Base-by-base conservation (phyloP, 2,797 vertebrate genomes). In the Rhinichthys osculus region DNA sequence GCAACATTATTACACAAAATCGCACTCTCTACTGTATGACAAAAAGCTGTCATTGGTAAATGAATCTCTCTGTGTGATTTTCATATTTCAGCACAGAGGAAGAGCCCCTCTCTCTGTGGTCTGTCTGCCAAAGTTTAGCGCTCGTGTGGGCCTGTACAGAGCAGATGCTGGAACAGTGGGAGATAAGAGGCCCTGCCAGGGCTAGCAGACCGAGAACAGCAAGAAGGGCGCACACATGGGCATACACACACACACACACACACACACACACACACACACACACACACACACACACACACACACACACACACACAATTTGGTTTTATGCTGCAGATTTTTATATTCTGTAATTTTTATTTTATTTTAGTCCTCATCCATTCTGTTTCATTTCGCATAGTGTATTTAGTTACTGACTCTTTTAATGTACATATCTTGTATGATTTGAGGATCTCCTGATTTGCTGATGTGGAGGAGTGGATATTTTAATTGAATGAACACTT, bases 401-500 rank as follows among this genome's bases (percentile, higher is more conserved):
- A 23, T 80, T 66, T 67, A 33, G 6, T 16, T 11, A 80, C 42
- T 67, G 19, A 33, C 59, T 30, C n/a, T 67, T 80, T 23, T 66
- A 50, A 38, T 11, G 47, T 59, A 19, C 40, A 57, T 42, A 9
- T 42, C 21, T 38, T 27, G 1, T 5, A 16, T 80, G 17, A 30
- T 67, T 67, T 35, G 44, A 66, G n/a, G 30, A 59, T 76, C 23
- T 62, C 35, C 84, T 85, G 27, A 64, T 73, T 70, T 9, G n/a
- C 30, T 44, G 54, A 23, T 78, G 13, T 62, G 23, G 77, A 16
- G 52, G 52, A 40, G 83, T 89, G 59, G 11, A 47, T 87, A 54
- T 90, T 91, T 87, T 89, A 91, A 88, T 74, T 57, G 64, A 82
- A 82, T 84, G 82, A 86, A 93, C 94, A 94, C 93, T 91, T 92